Evolutionary conservation across 2,113 vertebrate genomes (phyloP).

Genomic region (Clarias gariepinus): DNA sequence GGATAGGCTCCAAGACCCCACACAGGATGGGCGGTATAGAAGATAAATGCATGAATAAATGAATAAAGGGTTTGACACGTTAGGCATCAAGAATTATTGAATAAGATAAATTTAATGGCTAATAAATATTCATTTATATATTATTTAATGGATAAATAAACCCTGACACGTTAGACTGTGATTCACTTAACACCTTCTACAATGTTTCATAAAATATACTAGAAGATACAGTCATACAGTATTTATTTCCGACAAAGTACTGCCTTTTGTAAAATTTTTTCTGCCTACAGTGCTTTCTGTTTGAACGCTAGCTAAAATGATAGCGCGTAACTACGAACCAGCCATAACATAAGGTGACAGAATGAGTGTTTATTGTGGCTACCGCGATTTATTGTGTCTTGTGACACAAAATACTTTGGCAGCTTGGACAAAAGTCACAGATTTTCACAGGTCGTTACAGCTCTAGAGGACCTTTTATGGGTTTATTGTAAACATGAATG

Average conservation of each 20-base stretch:
- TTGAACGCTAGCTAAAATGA: too few relatives aligned
- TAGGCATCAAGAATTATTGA: neutral
- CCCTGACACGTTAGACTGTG: neutral
- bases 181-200: neutral
- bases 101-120: neutral
- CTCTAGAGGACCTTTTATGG: neutral
- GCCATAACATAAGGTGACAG: neutral
- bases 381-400: neutral
- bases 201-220: neutral
- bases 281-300: too few relatives aligned
- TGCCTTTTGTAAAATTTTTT: too few relatives aligned
- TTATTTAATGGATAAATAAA: neutral
- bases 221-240: neutral
- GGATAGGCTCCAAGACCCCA: too few relatives aligned
- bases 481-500: slow-evolving; percentile 14
- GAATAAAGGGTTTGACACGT: neutral
- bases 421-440: neutral
- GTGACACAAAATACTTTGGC: neutral
- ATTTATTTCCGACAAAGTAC: neutral
- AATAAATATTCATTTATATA: too few relatives aligned
- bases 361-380: neutral
- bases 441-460: neutral
- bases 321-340: too few relatives aligned
- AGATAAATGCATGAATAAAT: too few relatives aligned
- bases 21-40: too few relatives aligned